Percentiles rank a stretch among this genome's conserved stretches.
phyloP scores from a whole-genome alignment of 2,113 vertebrate genomes.

The Willisornis vidua region DNA sequence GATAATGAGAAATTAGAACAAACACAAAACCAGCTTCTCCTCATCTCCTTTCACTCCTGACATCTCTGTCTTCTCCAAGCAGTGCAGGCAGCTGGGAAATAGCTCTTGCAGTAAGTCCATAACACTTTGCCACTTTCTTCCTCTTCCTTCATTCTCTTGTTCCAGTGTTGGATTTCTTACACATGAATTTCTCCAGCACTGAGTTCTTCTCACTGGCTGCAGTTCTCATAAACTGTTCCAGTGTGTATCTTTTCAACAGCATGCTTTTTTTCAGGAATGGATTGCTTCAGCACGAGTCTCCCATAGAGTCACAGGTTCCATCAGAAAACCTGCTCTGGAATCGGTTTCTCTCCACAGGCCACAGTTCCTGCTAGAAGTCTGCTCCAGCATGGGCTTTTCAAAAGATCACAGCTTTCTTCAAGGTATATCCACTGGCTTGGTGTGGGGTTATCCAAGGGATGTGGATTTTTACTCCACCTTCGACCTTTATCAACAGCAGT shows the following conservation, averaged over 20 bases:
- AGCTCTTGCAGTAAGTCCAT: accelerated
- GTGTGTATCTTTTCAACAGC: not conserved
- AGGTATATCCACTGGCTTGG: not conserved
- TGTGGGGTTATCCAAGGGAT: not conserved
- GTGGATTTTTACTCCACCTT: not conserved
- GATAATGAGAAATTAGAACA: not conserved
- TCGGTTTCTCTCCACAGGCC: not conserved
- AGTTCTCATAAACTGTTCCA: not conserved
- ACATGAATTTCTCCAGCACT: not conserved
- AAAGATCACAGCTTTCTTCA: not conserved
- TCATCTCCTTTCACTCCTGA: not conserved
- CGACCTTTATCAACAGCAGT: not conserved
- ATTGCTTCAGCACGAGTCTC: not conserved
- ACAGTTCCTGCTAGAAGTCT: not conserved
- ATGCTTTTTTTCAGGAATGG: not conserved
- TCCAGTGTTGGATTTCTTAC: not conserved
- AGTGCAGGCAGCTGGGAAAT: not conserved
- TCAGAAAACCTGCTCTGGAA: not conserved
- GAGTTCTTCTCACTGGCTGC: not conserved
- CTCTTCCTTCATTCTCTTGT: not conserved
- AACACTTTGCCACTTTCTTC: not conserved
- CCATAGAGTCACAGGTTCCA: too few relatives aligned
- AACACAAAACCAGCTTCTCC: not conserved
- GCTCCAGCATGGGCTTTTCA: not conserved
- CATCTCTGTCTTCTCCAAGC: not conserved